phyloP scores from a whole-genome alignment of 2,888 invertebrate species.

The Phasia obesa region DNA sequence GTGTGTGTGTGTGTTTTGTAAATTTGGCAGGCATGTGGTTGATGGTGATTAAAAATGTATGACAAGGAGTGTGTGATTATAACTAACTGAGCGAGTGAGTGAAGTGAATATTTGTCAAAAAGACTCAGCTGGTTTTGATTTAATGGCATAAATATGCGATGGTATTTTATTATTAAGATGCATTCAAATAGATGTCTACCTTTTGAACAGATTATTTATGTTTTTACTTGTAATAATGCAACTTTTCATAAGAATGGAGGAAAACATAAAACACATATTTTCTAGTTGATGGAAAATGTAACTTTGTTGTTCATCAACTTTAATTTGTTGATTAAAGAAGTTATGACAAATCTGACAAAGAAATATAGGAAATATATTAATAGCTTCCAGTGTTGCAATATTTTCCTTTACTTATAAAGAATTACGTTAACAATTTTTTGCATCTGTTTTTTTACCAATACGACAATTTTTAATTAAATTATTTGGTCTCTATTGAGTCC shows the following conservation, averaged over 20 bases:
- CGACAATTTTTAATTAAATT: no score
- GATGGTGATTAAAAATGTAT: slow-evolving; percentile 50
- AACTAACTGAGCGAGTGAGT: background rate
- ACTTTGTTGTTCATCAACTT: background rate
- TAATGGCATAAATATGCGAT: slow-evolving; percentile 29
- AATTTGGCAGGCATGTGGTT: slow-evolving; percentile 23
- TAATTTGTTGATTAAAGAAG: slow-evolving; percentile 6
- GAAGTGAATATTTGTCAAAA: slow-evolving; percentile 30
- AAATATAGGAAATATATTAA: no score
- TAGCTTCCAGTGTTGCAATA: no score
- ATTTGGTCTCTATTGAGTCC: no score
- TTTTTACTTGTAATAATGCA: background rate
- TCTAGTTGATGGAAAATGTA: background rate
- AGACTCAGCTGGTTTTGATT: slow-evolving; percentile 40
- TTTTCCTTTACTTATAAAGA: no score
- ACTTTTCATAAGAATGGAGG: no score
- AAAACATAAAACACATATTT: background rate
- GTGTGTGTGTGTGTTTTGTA: slow-evolving; percentile 7
- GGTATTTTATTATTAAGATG: slow-evolving; percentile 36
- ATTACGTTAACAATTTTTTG: no score
- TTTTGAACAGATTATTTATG: slow-evolving; percentile 31
- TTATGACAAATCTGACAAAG: background rate
- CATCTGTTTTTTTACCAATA: no score
- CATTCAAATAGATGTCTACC: slow-evolving; percentile 12
- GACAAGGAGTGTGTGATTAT: slow-evolving; percentile 1